Percentiles rank a stretch among this genome's conserved stretches.
phyloP scores from a whole-genome alignment of 2,797 vertebrate genomes.

The Schizopygopsis malacanthus region DNA sequence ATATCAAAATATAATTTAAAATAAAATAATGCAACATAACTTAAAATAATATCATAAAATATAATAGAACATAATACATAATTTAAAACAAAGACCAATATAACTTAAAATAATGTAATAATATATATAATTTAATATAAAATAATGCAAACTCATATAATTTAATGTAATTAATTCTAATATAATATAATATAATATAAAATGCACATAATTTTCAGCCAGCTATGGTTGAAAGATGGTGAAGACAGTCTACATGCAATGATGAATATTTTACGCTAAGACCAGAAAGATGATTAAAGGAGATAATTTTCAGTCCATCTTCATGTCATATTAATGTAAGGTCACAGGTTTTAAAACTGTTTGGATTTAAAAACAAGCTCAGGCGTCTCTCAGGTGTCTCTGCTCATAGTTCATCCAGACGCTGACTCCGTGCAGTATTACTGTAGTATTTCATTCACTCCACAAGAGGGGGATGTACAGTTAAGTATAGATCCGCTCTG shows the following conservation, averaged over 20 bases:
- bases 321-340: background rate
- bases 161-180: background rate
- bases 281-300: background rate
- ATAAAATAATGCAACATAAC: background rate
- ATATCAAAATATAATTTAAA: background rate
- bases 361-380: background rate
- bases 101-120: background rate
- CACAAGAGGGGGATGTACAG: conserved; percentile 78
- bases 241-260: background rate
- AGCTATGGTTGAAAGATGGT: background rate
- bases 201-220: background rate
- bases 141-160: background rate
- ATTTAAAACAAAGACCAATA: background rate
- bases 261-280: background rate
- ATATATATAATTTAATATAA: background rate
- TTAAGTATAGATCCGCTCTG: conserved; percentile 45
- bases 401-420: background rate
- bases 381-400: background rate
- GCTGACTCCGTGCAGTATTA: background rate
- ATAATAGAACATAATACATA: background rate
- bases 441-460: conserved; percentile 48
- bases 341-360: background rate
- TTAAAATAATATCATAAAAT: too few relatives aligned
- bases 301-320: background rate
- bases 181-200: background rate